These are phyloP conservation scores for Danio kyathit DNA, from an alignment of 2,797 vertebrate genomes.

Conservation along the genomic window DNA sequence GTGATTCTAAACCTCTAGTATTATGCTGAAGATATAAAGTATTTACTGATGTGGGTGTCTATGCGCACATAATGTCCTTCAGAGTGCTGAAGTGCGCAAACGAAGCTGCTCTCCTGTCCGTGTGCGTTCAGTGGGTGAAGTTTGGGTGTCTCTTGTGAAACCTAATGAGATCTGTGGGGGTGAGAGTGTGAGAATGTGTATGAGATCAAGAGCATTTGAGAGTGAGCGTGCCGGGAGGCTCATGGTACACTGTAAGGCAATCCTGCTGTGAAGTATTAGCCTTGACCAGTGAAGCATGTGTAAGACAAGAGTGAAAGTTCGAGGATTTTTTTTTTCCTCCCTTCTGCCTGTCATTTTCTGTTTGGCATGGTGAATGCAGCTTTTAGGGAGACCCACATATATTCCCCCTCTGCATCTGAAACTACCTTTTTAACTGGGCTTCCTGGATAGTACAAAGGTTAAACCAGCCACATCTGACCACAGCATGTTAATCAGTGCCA, in stretches of 20 bases:
- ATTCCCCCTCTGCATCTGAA: conserved; percentile 1
- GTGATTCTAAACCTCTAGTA: conserved; percentile 1
- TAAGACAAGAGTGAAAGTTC: conserved; percentile 30
- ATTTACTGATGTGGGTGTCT: not conserved
- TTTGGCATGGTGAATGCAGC: conserved; percentile 29
- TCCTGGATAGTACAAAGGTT: conserved; percentile 28
- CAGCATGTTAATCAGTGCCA: conserved; percentile 39
- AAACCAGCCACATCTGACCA: conserved; percentile 33
- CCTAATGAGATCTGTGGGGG: conserved; percentile 48
- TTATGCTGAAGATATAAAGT: not conserved
- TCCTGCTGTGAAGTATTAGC: conserved; percentile 58
- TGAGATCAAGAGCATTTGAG: conserved; percentile 38
- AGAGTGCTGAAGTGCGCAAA: not conserved
- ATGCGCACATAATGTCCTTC: not conserved
- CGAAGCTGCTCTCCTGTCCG: not conserved
- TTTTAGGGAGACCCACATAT: conserved; percentile 19
- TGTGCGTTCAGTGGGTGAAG: conserved; percentile 36
- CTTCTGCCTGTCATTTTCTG: conserved; percentile 22
- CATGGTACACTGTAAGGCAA: conserved; percentile 44
- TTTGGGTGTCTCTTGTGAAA: conserved; percentile 36
- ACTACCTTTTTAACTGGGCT: not conserved
- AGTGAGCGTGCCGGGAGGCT: conserved; percentile 27
- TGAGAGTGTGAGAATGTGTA: conserved; percentile 35
- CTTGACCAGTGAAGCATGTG: conserved; percentile 49
- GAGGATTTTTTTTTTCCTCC: not conserved